phyloP scores from a whole-genome alignment of 2,888 invertebrate genomes.

The Noctua janthe region DNA sequence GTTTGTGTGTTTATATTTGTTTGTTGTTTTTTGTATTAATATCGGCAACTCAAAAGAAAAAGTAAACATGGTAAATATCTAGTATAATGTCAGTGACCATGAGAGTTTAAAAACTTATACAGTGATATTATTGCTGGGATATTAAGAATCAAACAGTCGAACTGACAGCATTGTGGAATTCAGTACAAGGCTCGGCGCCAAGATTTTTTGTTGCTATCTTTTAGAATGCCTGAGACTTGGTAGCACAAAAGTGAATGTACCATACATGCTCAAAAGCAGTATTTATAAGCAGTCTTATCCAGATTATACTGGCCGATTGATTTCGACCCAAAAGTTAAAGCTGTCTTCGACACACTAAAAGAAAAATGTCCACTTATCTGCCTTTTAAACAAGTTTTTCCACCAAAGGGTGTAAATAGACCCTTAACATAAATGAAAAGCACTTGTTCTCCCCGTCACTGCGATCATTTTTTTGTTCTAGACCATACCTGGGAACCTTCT shows the following conservation, averaged over 20 bases:
- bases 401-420: too few relatives aligned
- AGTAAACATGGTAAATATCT: too few relatives aligned
- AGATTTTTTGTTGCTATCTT: constrained; percentile 5
- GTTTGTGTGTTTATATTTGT: too few relatives aligned
- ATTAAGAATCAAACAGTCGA: not conserved
- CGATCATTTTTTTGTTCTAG: too few relatives aligned
- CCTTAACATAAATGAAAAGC: too few relatives aligned
- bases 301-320: not conserved
- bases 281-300: not conserved
- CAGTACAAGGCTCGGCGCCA: not conserved
- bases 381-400: not conserved
- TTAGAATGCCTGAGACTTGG: constrained; percentile 7
- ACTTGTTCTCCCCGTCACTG: too few relatives aligned
- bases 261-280: not conserved
- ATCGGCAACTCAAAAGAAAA: too few relatives aligned
- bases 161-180: constrained; percentile 5
- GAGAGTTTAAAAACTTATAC: too few relatives aligned
- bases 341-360: not conserved
- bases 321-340: not conserved
- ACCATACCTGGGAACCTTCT: too few relatives aligned
- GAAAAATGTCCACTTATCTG: too few relatives aligned
- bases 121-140: not conserved
- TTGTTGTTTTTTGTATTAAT: too few relatives aligned
- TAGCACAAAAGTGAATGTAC: constrained; percentile 17
- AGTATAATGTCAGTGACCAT: too few relatives aligned